Percentiles rank a stretch among this genome's conserved stretches.
These are phyloP conservation scores for Cristatella mucedo DNA, from an alignment of 2,888 invertebrate genomes.

Conservation along the genomic window DNA sequence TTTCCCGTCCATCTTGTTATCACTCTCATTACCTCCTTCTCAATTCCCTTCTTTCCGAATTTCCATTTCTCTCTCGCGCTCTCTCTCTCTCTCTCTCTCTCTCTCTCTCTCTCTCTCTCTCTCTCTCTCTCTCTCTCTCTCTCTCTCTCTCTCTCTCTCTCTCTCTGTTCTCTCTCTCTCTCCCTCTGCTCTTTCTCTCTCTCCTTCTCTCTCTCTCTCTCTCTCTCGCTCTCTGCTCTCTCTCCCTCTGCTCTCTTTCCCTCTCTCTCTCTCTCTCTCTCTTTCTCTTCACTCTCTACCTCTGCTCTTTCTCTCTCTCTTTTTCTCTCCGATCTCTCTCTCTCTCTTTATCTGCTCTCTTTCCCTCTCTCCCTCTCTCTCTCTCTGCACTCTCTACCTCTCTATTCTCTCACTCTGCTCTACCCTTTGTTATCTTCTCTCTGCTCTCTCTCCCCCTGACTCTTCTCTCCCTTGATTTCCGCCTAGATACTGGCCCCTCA, in stretches of 20 bases:
- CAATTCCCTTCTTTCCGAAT: too few relatives aligned
- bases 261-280: not conserved
- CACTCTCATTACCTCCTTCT: too few relatives aligned
- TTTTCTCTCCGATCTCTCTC: not conserved
- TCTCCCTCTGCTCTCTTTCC: not conserved
- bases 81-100: slow-evolving; percentile 2
- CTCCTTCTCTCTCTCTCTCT: not conserved
- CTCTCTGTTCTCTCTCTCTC: slow-evolving; percentile 1
- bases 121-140: not conserved
- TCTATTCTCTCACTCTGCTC: not conserved
- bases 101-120: slow-evolving; percentile 1
- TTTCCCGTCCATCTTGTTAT: too few relatives aligned
- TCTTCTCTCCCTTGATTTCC: too few relatives aligned
- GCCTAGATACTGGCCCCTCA: too few relatives aligned
- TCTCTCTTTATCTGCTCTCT: not conserved
- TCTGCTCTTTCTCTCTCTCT: not conserved
- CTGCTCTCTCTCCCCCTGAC: too few relatives aligned
- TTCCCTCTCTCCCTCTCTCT: not conserved
- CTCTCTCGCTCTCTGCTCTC: slow-evolving; percentile 1
- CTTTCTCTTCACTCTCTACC: not conserved
- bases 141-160: slow-evolving; percentile 1
- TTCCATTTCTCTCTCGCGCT: slow-evolving; percentile 2
- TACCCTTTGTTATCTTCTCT: not conserved
- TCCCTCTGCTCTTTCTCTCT: slow-evolving; percentile 2
- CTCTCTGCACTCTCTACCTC: slow-evolving; percentile 1